Percentiles rank a stretch among this genome's conserved stretches.
phyloP scores from a whole-genome alignment of 2,797 vertebrate species.

The Pteronotus mesoamericanus region DNA sequence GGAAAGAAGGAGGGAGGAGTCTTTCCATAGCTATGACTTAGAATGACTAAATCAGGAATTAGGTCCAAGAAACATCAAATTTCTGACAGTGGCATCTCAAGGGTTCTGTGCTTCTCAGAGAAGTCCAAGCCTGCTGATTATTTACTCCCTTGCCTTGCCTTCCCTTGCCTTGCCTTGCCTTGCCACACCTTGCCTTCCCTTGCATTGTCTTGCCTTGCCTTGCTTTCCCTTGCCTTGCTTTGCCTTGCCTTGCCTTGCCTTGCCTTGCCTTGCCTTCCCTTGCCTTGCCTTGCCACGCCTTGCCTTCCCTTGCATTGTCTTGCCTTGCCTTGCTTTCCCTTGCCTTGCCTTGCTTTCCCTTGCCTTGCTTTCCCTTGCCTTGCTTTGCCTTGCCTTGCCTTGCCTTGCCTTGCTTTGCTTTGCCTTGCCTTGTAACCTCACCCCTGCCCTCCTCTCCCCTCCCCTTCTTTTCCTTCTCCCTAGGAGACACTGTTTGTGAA shows the following conservation, averaged over 20 bases:
- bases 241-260: rapidly evolving
- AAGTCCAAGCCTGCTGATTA: background rate
- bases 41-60: background rate
- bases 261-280: background rate
- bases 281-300: rapidly evolving
- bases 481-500: background rate
- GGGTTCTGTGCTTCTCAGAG: background rate
- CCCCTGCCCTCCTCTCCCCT: rapidly evolving
- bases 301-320: background rate
- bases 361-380: background rate
- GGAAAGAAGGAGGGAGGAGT: background rate
- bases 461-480: background rate
- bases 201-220: background rate
- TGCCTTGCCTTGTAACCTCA: no score
- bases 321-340: rapidly evolving
- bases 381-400: rapidly evolving
- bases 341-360: rapidly evolving
- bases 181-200: rapidly evolving
- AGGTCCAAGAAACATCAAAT: background rate
- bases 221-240: background rate
- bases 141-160: background rate
- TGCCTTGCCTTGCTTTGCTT: no score
- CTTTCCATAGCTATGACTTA: background rate
- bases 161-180: rapidly evolving
- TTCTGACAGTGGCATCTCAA: background rate